Percentiles rank a stretch among this genome's conserved stretches.
phyloP scores from a whole-genome alignment of 2,113 vertebrate genomes.

The Halichoerus grypus region DNA sequence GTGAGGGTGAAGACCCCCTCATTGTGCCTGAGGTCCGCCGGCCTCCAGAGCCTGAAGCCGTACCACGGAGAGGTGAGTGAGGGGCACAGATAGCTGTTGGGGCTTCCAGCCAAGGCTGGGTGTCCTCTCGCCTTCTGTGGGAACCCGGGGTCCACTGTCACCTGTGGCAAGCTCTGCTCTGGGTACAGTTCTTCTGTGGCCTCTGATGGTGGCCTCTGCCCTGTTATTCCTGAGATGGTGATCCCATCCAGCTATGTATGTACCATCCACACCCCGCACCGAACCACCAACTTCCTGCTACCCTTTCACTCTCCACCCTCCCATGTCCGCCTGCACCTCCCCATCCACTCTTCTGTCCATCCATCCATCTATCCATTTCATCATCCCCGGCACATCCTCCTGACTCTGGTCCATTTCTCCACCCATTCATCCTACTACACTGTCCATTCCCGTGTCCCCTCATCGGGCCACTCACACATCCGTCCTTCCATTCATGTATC shows the following conservation, averaged over 20 bases:
- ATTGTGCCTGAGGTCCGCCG: conserved; percentile 86
- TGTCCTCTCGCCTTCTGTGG: background rate
- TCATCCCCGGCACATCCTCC: background rate
- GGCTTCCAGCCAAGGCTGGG: background rate
- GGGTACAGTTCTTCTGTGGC: background rate
- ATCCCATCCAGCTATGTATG: background rate
- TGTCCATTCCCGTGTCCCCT: rapidly evolving
- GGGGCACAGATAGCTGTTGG: background rate
- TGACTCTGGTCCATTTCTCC: background rate
- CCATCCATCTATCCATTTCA: background rate
- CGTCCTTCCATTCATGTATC: background rate
- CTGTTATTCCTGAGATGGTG: background rate
- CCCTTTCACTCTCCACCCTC: background rate
- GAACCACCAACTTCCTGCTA: background rate
- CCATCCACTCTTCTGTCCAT: background rate
- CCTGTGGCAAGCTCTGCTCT: background rate
- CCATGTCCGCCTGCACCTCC: rapidly evolving
- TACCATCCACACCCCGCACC: too few species aligned
- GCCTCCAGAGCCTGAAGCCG: conserved; percentile 86
- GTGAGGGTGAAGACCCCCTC: conserved; percentile 89
- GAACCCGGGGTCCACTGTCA: background rate
- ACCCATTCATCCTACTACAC: background rate
- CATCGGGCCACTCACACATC: background rate
- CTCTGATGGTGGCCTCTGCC: background rate
- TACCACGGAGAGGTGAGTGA: conserved; percentile 89